A percentile compares a stretch with the other conserved stretches of the same genome.
Evolutionary conservation across 2,888 invertebrate genomes (phyloP).

Genomic region (Acronicta alni): DNA sequence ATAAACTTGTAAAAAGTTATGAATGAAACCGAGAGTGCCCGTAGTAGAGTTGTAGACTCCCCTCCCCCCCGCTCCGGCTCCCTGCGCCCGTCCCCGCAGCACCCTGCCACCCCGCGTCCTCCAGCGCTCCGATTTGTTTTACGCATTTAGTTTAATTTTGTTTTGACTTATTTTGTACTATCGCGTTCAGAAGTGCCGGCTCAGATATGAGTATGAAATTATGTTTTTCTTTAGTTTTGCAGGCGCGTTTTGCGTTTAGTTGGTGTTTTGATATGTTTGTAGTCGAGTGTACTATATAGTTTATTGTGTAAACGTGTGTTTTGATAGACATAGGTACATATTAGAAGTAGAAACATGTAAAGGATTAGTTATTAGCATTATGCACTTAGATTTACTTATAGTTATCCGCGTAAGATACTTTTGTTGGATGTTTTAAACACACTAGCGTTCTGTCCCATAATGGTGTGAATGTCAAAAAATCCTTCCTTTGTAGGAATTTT

Average conservation of each 20-base stretch:
- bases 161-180: slow-evolving; percentile 81
- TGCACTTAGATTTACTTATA: too few relatives aligned
- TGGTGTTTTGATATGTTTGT: background rate
- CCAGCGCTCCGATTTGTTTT: slow-evolving; percentile 79
- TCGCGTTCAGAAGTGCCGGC: slow-evolving; percentile 56
- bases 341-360: too few relatives aligned
- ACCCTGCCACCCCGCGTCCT: slow-evolving; percentile 59
- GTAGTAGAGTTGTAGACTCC: slow-evolving; percentile 86
- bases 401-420: too few relatives aligned
- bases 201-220: slow-evolving; percentile 38
- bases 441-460: too few relatives aligned
- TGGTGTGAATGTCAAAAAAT: too few relatives aligned
- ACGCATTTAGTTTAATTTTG: slow-evolving; percentile 87
- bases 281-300: too few relatives aligned
- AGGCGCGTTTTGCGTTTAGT: slow-evolving; percentile 11
- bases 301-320: too few relatives aligned
- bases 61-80: slow-evolving; percentile 54
- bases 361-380: too few relatives aligned
- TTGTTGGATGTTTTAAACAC: too few relatives aligned
- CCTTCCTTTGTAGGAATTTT: too few relatives aligned
- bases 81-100: slow-evolving; percentile 58
- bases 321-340: too few relatives aligned
- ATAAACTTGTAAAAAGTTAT: slow-evolving; percentile 90
- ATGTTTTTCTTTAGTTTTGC: slow-evolving; percentile 32
- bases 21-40: slow-evolving; percentile 89